Conservation (phyloP, 1,140 invertebrate genomes). For the Drosophila repleta region DNA sequence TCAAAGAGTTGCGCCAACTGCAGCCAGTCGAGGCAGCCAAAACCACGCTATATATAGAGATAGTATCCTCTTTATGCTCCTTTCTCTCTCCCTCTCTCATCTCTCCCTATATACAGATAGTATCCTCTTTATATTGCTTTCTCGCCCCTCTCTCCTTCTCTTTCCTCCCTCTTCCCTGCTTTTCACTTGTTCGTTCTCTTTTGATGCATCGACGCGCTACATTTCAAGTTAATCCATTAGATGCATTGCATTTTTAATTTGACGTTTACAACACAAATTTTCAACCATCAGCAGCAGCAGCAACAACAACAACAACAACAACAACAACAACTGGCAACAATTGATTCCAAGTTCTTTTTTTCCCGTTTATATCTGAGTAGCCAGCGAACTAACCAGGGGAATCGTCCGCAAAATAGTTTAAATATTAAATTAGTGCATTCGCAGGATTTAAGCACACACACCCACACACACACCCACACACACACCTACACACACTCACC, state of each 20-base stretch:
- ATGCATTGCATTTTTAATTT: conserved; percentile 80
- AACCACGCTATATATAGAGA: not conserved
- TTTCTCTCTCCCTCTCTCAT: too few relatives aligned
- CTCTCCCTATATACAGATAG: too few relatives aligned
- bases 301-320: conserved; percentile 38
- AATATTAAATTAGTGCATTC: conserved; percentile 62
- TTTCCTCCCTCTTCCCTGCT: not conserved
- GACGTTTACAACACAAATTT: conserved; percentile 78
- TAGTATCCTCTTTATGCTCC: not conserved
- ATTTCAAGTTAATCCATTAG: conserved; percentile 75
- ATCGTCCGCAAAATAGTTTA: conserved; percentile 60
- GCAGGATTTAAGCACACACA: conserved; percentile 29
- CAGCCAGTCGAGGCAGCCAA: not conserved
- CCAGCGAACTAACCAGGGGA: conserved; percentile 16
- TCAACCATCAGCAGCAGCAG: conserved; percentile 15
- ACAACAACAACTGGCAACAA: conserved; percentile 15
- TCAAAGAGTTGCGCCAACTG: conserved; percentile 40
- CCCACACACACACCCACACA: not conserved
- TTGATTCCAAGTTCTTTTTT: conserved; percentile 16
- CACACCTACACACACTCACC: not conserved
- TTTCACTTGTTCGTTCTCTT: not conserved
- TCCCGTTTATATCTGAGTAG: conserved; percentile 2
- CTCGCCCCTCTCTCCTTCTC: not conserved
- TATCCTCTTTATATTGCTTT: not conserved
- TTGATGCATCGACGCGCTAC: conserved; percentile 71